Percentiles rank a stretch among this genome's conserved stretches.
Conservation (phyloP, 2,113 vertebrate genomes). For the Zosterops japonicus region DNA sequence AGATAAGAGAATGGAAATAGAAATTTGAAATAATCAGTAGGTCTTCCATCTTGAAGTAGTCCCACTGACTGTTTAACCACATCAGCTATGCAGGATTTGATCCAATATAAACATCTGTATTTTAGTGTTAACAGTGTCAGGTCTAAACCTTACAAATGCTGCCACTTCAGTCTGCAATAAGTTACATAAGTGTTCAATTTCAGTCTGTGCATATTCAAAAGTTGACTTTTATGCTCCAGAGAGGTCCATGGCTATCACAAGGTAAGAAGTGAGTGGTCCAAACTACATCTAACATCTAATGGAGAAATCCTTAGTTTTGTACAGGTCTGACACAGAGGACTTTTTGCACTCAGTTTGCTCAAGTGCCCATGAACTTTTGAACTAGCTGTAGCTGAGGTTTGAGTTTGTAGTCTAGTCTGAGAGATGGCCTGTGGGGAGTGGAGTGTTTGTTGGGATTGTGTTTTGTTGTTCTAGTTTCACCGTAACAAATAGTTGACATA, state of each 20-base stretch:
- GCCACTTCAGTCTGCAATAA: neutral
- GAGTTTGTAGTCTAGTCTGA: neutral
- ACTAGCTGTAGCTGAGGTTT: neutral
- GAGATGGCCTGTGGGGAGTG: neutral
- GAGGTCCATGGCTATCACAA: neutral
- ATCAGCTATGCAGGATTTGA: neutral
- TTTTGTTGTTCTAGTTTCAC: slow-evolving; percentile 23
- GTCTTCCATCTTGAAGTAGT: neutral
- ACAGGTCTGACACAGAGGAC: neutral
- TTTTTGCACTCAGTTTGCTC: neutral
- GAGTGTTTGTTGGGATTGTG: neutral
- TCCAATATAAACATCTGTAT: neutral
- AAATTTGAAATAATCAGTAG: neutral
- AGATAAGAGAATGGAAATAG: neutral
- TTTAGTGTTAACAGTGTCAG: neutral
- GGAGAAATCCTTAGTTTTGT: neutral
- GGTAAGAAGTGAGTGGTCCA: neutral
- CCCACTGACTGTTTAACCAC: neutral
- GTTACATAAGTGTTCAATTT: accelerated
- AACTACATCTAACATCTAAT: neutral
- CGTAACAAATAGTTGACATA: slow-evolving; percentile 13
- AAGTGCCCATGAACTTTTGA: neutral
- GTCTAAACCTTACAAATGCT: neutral
- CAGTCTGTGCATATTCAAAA: neutral
- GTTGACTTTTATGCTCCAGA: neutral